phyloP scores from a whole-genome alignment of 2,113 vertebrate genomes.

The Albula goreensis region DNA sequence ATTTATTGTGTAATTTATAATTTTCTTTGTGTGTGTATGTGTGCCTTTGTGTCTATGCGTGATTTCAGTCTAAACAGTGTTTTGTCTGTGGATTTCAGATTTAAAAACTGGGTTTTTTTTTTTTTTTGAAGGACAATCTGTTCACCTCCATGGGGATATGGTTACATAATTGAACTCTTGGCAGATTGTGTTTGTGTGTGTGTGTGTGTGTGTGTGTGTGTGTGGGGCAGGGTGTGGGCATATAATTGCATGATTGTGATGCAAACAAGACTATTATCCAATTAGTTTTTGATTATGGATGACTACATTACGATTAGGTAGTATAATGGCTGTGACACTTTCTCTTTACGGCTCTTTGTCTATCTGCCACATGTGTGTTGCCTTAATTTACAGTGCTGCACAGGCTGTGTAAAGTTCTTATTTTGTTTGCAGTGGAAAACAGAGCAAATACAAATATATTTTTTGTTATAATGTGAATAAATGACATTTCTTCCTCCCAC shows the following conservation, averaged over 20 bases:
- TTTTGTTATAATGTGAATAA: slow-evolving; percentile 72
- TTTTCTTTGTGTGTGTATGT: not conserved
- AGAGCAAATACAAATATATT: slow-evolving; percentile 47
- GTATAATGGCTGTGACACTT: not conserved
- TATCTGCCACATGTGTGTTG: not conserved
- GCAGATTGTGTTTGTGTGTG: not conserved
- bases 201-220: not conserved
- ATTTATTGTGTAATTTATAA: not conserved
- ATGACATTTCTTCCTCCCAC: slow-evolving; percentile 52
- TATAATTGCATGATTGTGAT: not conserved
- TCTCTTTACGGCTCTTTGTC: not conserved
- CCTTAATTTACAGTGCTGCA: not conserved
- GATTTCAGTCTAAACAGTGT: slow-evolving; percentile 23
- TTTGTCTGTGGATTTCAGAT: slow-evolving; percentile 22
- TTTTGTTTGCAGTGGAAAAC: slow-evolving; percentile 44
- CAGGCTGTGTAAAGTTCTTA: slow-evolving; percentile 17
- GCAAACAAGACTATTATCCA: not conserved
- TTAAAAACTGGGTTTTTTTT: not conserved
- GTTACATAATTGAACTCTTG: not conserved
- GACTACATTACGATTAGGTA: not conserved
- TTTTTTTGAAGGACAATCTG: slow-evolving; percentile 8
- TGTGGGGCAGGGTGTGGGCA: not conserved
- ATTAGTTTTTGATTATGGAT: not conserved
- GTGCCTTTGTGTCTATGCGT: not conserved
- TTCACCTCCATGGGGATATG: not conserved